These are phyloP conservation scores for Phrynosoma blainvillii DNA, from an alignment of 2,113 vertebrate species.

Conservation along the genomic window DNA sequence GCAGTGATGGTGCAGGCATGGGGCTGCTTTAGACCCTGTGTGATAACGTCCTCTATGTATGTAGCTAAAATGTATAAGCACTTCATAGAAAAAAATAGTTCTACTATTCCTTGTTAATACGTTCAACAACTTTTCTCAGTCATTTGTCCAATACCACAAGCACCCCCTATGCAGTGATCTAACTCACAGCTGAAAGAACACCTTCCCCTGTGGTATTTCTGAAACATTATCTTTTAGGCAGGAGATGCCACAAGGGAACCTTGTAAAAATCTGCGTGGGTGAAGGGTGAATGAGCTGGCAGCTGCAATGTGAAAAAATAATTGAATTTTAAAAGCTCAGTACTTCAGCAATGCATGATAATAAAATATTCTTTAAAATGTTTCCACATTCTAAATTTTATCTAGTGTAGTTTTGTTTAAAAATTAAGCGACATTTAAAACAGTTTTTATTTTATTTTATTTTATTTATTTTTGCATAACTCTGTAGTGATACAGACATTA, in stretches of 20 bases:
- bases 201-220: conserved; percentile 37
- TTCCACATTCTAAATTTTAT: conserved; percentile 56
- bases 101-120: conserved; percentile 13
- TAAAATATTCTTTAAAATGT: conserved; percentile 61
- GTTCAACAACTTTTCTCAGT: conserved; percentile 32
- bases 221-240: conserved; percentile 44
- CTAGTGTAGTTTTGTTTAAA: conserved; percentile 56
- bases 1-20: too few species aligned
- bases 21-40: too few species aligned
- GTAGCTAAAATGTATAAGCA: conserved; percentile 37
- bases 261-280: conserved; percentile 48
- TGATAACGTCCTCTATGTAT: not conserved
- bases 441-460: not conserved
- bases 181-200: conserved; percentile 27
- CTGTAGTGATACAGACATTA: conserved; percentile 18
- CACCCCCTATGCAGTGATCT: conserved; percentile 21
- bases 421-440: conserved; percentile 40
- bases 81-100: conserved; percentile 17
- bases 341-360: conserved; percentile 59
- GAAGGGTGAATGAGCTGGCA: conserved; percentile 60
- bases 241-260: conserved; percentile 14
- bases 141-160: not conserved
- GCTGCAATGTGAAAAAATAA: conserved; percentile 56
- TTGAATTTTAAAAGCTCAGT: conserved; percentile 62
- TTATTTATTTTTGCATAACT: not conserved